phyloP scores from a whole-genome alignment of 2,888 invertebrate species.

The Drosophila prolongata region DNA sequence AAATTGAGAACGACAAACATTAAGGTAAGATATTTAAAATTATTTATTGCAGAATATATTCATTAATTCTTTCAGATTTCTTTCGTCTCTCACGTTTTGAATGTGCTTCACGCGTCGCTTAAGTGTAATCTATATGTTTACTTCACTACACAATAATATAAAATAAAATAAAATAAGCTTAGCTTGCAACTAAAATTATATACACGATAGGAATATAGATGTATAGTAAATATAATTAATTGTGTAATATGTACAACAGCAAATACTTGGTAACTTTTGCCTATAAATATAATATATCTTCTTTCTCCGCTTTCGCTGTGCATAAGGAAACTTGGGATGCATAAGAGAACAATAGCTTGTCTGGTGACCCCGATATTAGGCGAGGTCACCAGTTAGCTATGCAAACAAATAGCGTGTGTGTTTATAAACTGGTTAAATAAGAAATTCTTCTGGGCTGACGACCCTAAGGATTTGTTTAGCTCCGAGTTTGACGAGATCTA shows the following conservation, averaged over 20 bases:
- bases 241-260: constrained; percentile 58
- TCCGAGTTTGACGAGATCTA: constrained; percentile 66
- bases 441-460: constrained; percentile 21
- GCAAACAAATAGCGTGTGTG: constrained; percentile 14
- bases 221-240: constrained; percentile 19
- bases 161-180: constrained; percentile 53
- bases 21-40: constrained; percentile 34
- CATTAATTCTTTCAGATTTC: constrained; percentile 34
- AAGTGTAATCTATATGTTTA: constrained; percentile 37
- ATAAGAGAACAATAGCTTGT: constrained; percentile 27
- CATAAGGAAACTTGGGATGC: constrained; percentile 71
- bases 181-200: constrained; percentile 54
- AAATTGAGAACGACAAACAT: constrained; percentile 48
- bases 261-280: constrained; percentile 57
- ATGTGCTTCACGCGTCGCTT: constrained; percentile 51
- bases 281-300: constrained; percentile 29
- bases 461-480: constrained; percentile 32
- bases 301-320: constrained; percentile 20
- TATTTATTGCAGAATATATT: constrained; percentile 44
- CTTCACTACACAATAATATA: constrained; percentile 20
- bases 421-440: constrained; percentile 5
- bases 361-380: constrained; percentile 9
- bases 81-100: constrained; percentile 37
- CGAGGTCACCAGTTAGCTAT: constrained; percentile 17
- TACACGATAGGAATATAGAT: constrained; percentile 31